These are phyloP conservation scores for Siniperca scherzeri DNA, from an alignment of 2,797 vertebrate genomes.

Conservation along the genomic window DNA sequence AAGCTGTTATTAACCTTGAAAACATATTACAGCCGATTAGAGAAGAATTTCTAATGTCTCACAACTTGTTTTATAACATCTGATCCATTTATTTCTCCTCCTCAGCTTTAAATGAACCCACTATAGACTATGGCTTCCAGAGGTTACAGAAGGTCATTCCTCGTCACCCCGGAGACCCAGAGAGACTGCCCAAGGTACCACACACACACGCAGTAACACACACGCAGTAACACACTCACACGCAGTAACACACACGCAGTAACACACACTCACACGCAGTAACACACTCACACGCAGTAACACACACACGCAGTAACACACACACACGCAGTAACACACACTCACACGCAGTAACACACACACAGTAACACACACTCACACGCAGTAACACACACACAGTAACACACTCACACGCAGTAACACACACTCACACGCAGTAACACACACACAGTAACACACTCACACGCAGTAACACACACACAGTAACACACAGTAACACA, in stretches of 20 bases:
- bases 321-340: conserved; percentile 26
- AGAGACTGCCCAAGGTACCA: conserved; percentile 97
- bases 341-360: conserved; percentile 37
- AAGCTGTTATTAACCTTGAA: too few species aligned
- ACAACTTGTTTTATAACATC: too few species aligned
- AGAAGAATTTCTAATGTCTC: too few species aligned
- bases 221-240: conserved; percentile 29
- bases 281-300: conserved; percentile 20
- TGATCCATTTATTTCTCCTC: neutral
- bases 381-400: conserved; percentile 24
- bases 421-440: conserved; percentile 20
- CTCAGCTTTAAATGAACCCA: conserved; percentile 96
- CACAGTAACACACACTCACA: conserved; percentile 10
- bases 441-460: conserved; percentile 28
- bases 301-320: conserved; percentile 32
- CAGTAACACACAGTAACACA: neutral
- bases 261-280: conserved; percentile 20
- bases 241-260: conserved; percentile 23
- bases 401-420: conserved; percentile 36
- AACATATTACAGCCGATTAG: too few species aligned
- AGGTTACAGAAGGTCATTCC: conserved; percentile 99
- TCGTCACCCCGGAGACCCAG: conserved; percentile 97
- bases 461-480: neutral
- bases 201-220: conserved; percentile 48
- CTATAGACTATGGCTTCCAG: conserved; percentile 98